phyloP scores from a whole-genome alignment of 2,113 vertebrate species.

The Gymnocephalus cernua region DNA sequence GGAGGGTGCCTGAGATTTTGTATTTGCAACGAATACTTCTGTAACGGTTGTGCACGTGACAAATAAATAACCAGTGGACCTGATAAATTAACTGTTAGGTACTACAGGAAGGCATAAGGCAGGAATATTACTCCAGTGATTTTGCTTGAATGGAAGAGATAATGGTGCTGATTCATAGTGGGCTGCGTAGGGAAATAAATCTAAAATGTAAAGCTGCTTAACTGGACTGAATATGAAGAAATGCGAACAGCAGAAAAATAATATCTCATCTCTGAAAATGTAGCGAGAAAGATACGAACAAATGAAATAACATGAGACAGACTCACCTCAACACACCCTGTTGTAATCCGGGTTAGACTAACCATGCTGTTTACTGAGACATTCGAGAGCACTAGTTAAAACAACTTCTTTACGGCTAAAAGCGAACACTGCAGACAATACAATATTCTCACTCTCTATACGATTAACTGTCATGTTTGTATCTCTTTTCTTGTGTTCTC shows the following conservation, averaged over 20 bases:
- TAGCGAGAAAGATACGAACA: neutral
- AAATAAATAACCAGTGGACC: no score
- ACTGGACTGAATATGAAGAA: neutral
- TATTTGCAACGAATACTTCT: no score
- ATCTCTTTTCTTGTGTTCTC: fast-evolving
- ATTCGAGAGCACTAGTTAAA: slow-evolving; percentile 12
- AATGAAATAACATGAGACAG: no score
- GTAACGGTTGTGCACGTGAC: no score
- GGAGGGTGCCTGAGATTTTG: no score
- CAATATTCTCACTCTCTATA: fast-evolving
- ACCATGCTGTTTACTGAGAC: slow-evolving; percentile 20
- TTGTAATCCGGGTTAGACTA: neutral
- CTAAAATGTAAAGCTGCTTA: no score
- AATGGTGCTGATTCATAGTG: no score
- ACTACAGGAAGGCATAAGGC: fast-evolving
- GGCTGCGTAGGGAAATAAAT: neutral
- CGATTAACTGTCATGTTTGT: no score
- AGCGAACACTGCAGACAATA: fast-evolving
- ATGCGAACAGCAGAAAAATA: neutral
- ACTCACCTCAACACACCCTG: slow-evolving; percentile 40
- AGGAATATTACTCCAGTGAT: neutral
- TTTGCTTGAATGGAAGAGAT: neutral
- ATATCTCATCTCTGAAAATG: neutral
- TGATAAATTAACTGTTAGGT: no score
- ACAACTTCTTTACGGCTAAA: neutral